phyloP scores from a whole-genome alignment of 1,140 invertebrate genomes.

The Nasonia longicornis region DNA sequence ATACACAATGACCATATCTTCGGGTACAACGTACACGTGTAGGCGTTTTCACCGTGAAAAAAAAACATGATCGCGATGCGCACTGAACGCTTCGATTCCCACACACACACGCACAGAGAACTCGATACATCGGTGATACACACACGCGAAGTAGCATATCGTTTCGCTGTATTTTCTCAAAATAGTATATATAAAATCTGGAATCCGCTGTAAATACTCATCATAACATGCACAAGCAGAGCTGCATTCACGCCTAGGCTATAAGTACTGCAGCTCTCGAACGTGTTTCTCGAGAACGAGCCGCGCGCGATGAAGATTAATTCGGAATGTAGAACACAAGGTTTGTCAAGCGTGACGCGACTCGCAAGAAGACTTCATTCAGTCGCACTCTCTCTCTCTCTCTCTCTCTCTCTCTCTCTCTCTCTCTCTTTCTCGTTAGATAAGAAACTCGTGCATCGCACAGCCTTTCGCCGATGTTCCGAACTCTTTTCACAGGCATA shows the following conservation, averaged over 20 bases:
- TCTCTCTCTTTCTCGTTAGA: slow-evolving; percentile 1
- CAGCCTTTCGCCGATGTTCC: neutral
- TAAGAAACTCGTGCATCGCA: slow-evolving; percentile 22
- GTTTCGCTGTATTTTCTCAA: no score
- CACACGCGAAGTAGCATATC: no score
- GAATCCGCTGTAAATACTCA: no score
- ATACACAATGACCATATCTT: neutral
- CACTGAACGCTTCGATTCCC: no score
- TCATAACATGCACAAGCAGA: neutral
- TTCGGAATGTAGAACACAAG: slow-evolving; percentile 41
- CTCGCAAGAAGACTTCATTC: slow-evolving; percentile 42
- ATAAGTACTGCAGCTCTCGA: neutral
- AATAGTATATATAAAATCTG: no score
- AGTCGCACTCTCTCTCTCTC: neutral
- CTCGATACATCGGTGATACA: no score
- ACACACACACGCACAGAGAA: no score
- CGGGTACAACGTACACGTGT: slow-evolving; percentile 16
- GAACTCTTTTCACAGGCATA: neutral
- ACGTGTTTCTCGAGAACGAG: slow-evolving; percentile 12
- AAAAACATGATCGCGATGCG: no score
- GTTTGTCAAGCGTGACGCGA: slow-evolving; percentile 37
- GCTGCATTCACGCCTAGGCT: neutral
- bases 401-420: neutral
- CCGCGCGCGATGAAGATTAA: slow-evolving; percentile 43
- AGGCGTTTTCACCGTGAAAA: neutral